Conservation (phyloP, 1,140 invertebrate species). For the Phortica variegata region DNA sequence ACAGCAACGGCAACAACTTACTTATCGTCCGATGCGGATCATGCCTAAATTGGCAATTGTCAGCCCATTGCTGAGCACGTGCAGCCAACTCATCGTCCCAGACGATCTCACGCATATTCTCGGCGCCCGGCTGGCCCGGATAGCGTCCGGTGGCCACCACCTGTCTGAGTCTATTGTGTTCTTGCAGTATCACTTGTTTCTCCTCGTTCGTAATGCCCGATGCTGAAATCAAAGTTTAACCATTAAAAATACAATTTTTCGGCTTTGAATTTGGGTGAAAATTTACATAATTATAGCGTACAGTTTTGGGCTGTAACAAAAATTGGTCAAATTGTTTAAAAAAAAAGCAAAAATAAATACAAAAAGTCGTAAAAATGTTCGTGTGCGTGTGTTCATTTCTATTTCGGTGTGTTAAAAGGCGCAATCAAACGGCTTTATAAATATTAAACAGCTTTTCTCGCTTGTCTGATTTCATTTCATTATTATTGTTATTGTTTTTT, state of each 20-base stretch:
- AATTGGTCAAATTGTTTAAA: too few relatives aligned
- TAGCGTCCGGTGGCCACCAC: conserved; percentile 77
- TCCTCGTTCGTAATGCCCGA: conserved; percentile 69
- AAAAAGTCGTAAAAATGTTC: too few relatives aligned
- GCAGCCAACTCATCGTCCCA: conserved; percentile 86
- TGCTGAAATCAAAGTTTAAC: conserved; percentile 32
- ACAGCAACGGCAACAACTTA: conserved; percentile 61
- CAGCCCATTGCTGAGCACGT: conserved; percentile 79
- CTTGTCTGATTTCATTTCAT: conserved; percentile 13
- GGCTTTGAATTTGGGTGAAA: too few relatives aligned
- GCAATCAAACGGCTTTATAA: too few relatives aligned
- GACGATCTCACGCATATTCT: conserved; percentile 82
- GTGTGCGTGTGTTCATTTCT: too few relatives aligned
- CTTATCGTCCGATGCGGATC: conserved; percentile 66
- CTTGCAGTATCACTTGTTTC: conserved; percentile 72
- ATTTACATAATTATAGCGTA: too few relatives aligned
- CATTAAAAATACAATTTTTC: neutral
- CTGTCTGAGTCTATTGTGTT: conserved; percentile 77
- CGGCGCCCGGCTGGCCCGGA: conserved; percentile 71
- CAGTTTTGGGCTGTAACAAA: too few relatives aligned
- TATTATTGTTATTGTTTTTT: conserved; percentile 23
- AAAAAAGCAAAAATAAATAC: too few relatives aligned
- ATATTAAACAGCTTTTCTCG: conserved; percentile 18
- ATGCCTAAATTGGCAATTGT: conserved; percentile 75
- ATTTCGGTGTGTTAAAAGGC: too few relatives aligned